A percentile compares a stretch with the other conserved stretches of the same genome.
phyloP scores from a whole-genome alignment of 2,797 vertebrate species.

The Diplodus puntazzo region DNA sequence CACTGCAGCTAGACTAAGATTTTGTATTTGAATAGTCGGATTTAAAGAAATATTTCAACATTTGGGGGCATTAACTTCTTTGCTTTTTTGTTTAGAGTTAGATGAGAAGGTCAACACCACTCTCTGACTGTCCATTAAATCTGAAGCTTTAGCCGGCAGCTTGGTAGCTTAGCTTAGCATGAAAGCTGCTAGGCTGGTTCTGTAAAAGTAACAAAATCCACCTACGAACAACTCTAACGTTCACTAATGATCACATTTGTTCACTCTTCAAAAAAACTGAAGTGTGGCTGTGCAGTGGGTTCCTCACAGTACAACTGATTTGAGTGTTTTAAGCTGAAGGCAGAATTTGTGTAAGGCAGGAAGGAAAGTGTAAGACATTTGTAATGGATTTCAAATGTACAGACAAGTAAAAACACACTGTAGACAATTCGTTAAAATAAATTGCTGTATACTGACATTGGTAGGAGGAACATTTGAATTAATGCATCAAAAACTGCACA shows the following conservation, averaged over 20 bases:
- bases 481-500: slow-evolving; percentile 21
- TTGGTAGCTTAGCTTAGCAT: neutral
- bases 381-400: neutral
- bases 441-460: neutral
- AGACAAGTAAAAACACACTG: neutral
- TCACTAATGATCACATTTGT: neutral
- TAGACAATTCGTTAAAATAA: neutral
- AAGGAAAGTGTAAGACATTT: neutral
- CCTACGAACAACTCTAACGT: neutral
- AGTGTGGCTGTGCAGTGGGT: slow-evolving; percentile 2
- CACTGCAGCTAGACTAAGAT: slow-evolving; percentile 10
- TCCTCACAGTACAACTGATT: slow-evolving; percentile 9
- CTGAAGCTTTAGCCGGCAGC: neutral
- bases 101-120: neutral
- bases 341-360: no score
- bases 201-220: neutral
- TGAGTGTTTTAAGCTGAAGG: slow-evolving; percentile 1
- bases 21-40: slow-evolving; percentile 1
- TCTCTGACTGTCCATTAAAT: slow-evolving; percentile 1
- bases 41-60: slow-evolving; percentile 20
- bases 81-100: neutral
- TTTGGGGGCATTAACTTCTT: neutral
- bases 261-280: neutral
- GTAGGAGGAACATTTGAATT: slow-evolving; percentile 8
- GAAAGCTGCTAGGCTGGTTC: neutral